Evolutionary conservation across 2,113 vertebrate genomes (phyloP).

Genomic region (Gymnarchus niloticus): DNA sequence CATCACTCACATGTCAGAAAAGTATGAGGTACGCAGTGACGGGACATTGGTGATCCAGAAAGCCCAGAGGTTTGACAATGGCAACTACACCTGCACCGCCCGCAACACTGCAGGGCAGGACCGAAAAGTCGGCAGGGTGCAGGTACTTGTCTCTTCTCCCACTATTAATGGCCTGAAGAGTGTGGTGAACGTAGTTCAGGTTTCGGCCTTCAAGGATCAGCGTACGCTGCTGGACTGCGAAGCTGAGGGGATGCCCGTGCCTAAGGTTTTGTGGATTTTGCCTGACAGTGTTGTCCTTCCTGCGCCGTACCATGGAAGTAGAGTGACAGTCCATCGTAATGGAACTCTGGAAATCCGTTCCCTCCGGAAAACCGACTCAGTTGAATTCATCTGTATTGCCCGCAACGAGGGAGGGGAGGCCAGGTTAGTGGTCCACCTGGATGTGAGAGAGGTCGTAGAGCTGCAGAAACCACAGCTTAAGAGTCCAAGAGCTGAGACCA

Average conservation of each 20-base stretch:
- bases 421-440: conserved; percentile 65
- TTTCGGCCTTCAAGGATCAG: conserved; percentile 58
- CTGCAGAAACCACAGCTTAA: conserved; percentile 50
- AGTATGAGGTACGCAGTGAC: conserved; percentile 69
- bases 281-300: conserved; percentile 79
- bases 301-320: conserved; percentile 73
- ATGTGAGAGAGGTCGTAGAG: conserved; percentile 57
- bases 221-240: conserved; percentile 68
- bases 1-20: conserved; percentile 62
- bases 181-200: conserved; percentile 50
- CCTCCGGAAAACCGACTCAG: conserved; percentile 62
- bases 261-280: conserved; percentile 76
- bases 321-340: conserved; percentile 77
- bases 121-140: conserved; percentile 57
- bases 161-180: conserved; percentile 65
- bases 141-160: conserved; percentile 68
- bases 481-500: conserved; percentile 57
- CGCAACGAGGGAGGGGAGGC: conserved; percentile 84
- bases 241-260: conserved; percentile 69
- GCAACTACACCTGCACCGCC: conserved; percentile 82
- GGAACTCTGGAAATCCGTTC: conserved; percentile 78
- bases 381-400: conserved; percentile 70
- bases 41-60: conserved; percentile 78
- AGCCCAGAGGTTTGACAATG: conserved; percentile 74
- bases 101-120: conserved; percentile 74